phyloP scores from a whole-genome alignment of 1,140 invertebrate genomes.

The Oedothorax gibbosus region DNA sequence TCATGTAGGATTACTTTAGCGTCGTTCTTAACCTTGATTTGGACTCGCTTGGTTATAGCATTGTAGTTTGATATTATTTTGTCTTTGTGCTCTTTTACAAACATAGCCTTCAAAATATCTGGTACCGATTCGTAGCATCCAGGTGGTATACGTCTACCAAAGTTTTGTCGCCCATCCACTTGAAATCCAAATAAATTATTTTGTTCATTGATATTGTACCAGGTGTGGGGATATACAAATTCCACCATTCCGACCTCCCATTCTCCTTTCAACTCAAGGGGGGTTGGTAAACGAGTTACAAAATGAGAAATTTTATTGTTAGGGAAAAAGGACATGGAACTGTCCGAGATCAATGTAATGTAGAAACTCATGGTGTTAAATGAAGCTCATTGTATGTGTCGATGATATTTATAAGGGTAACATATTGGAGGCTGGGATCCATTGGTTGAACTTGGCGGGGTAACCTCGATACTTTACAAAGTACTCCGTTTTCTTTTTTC shows the following conservation, averaged over 20 bases:
- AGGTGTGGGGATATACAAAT: slow-evolving; percentile 27
- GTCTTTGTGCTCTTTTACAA: neutral
- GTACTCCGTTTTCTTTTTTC: neutral
- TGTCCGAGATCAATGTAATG: slow-evolving; percentile 5
- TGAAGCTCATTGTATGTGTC: no score
- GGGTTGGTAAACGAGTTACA: neutral
- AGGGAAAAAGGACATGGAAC: slow-evolving; percentile 7
- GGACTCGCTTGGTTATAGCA: slow-evolving; percentile 3
- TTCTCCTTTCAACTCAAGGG: neutral
- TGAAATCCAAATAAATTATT: slow-evolving; percentile 9
- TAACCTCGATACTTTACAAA: slow-evolving; percentile 27
- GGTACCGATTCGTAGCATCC: slow-evolving; percentile 1
- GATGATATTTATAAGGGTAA: slow-evolving; percentile 61
- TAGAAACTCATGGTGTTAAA: slow-evolving; percentile 6
- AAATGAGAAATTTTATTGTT: slow-evolving; percentile 21
- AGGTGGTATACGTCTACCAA: neutral
- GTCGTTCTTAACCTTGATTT: neutral
- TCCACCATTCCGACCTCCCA: slow-evolving; percentile 16
- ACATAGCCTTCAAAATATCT: neutral
- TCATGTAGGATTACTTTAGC: neutral
- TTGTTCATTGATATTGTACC: slow-evolving; percentile 16
- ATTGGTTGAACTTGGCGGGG: neutral
- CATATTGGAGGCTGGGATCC: slow-evolving; percentile 62
- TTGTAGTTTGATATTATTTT: neutral
- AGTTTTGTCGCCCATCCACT: neutral